Percentiles rank a stretch among this genome's conserved stretches.
Evolutionary conservation across 35 echinoderm and acorn worm genomes (phyloP).

Genomic region (Heliocidaris tuberculata): DNA sequence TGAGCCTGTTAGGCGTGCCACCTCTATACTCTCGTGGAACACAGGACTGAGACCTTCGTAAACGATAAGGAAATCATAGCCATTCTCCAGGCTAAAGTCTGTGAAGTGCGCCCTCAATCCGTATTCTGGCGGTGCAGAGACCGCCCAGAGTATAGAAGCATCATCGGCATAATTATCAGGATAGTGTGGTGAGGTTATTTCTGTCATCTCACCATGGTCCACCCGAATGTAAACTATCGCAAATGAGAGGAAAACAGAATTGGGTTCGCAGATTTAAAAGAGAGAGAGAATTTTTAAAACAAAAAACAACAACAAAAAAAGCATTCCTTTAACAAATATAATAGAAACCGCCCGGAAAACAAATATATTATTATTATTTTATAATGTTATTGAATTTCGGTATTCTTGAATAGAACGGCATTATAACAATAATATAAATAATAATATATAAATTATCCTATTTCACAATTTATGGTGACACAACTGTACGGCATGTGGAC

Average conservation of each 20-base stretch:
- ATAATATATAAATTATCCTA: too few relatives aligned
- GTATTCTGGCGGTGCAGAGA: neutral
- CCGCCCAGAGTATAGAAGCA: neutral
- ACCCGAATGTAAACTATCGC: neutral
- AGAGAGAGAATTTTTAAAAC: too few relatives aligned
- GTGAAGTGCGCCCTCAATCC: neutral
- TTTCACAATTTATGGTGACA: too few relatives aligned
- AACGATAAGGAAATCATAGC: neutral
- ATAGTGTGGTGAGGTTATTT: neutral
- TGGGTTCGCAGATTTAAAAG: too few relatives aligned
- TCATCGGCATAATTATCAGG: neutral
- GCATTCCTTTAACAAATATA: too few relatives aligned
- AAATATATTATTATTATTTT: too few relatives aligned
- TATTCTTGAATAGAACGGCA: too few relatives aligned
- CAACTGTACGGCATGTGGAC: too few relatives aligned
- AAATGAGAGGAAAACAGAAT: neutral
- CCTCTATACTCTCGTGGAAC: neutral
- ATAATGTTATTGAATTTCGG: too few relatives aligned
- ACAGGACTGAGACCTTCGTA: neutral
- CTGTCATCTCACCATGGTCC: neutral
- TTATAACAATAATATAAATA: too few relatives aligned
- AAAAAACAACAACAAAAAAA: too few relatives aligned
- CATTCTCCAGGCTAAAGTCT: neutral
- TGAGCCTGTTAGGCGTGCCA: neutral
- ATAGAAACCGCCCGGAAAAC: too few relatives aligned